Conservation (phyloP, 1,140 invertebrate species). For the Megalonaias nervosa region DNA sequence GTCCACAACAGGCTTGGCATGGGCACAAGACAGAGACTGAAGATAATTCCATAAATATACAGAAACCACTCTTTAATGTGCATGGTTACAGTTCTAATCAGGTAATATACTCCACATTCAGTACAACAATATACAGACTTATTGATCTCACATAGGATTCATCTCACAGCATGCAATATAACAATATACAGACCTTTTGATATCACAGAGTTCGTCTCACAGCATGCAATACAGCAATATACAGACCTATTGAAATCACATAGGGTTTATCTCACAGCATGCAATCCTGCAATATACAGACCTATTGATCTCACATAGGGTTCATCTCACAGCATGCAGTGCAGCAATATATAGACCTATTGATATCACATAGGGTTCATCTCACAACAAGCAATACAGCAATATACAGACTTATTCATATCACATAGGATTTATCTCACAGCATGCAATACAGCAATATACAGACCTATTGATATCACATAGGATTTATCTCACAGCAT, state of each 20-base stretch:
- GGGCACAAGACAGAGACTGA: constrained; percentile 45
- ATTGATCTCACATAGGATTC: background rate
- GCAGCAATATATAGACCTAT: background rate
- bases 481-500: background rate
- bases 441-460: background rate
- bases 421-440: background rate
- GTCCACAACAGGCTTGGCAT: constrained; percentile 57
- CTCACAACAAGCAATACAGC: too few species aligned
- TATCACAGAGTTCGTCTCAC: background rate
- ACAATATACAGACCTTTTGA: background rate
- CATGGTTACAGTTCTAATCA: constrained; percentile 63
- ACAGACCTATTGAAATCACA: background rate
- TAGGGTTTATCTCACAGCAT: background rate
- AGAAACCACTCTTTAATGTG: constrained; percentile 64
- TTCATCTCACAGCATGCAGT: background rate
- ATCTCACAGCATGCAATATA: background rate
- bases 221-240: background rate
- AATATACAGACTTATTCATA: background rate
- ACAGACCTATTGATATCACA: background rate
- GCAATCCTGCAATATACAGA: background rate
- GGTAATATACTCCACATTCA: constrained; percentile 37
- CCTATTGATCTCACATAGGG: background rate
- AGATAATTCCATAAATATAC: constrained; percentile 51
- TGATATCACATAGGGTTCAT: background rate
- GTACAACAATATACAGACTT: background rate